Conservation (phyloP, 2,888 invertebrate species). For the Heliconius hortense region DNA sequence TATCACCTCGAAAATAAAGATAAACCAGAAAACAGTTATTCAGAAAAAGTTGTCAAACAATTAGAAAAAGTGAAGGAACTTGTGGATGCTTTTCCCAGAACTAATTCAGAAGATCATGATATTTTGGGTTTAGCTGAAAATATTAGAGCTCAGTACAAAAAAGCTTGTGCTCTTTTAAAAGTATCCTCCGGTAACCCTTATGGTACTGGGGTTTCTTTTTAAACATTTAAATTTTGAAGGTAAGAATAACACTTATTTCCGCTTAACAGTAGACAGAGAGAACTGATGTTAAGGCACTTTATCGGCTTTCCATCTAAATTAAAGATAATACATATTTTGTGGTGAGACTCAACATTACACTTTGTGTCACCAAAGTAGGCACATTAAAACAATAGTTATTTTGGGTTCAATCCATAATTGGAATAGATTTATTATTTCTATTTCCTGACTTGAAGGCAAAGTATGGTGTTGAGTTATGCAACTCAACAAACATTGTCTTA, state of each 20-base stretch:
- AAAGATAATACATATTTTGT: neutral
- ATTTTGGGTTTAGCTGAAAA: constrained; percentile 83
- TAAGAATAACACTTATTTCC: neutral
- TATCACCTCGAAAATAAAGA: constrained; percentile 66
- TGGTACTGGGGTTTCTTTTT: constrained; percentile 83
- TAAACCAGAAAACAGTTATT: constrained; percentile 56
- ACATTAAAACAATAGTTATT: no score
- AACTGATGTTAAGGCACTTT: neutral
- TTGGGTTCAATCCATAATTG: no score
- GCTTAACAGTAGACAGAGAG: neutral
- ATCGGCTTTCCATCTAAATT: neutral
- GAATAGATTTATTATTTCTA: no score
- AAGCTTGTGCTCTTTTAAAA: constrained; percentile 85
- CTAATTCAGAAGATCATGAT: constrained; percentile 85
- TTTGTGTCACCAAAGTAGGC: no score
- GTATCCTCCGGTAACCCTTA: constrained; percentile 81
- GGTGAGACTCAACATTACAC: no score
- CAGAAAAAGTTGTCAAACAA: constrained; percentile 80
- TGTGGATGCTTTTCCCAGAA: constrained; percentile 84
- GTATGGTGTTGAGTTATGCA: no score
- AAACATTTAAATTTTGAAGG: constrained; percentile 48
- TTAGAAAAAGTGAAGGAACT: constrained; percentile 81
- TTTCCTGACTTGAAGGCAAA: no score
- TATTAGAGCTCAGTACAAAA: constrained; percentile 86
- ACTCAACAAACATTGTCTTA: no score